Base-by-base conservation (phyloP, 1,140 invertebrate genomes). In the Hycleus phaleratus region DNA sequence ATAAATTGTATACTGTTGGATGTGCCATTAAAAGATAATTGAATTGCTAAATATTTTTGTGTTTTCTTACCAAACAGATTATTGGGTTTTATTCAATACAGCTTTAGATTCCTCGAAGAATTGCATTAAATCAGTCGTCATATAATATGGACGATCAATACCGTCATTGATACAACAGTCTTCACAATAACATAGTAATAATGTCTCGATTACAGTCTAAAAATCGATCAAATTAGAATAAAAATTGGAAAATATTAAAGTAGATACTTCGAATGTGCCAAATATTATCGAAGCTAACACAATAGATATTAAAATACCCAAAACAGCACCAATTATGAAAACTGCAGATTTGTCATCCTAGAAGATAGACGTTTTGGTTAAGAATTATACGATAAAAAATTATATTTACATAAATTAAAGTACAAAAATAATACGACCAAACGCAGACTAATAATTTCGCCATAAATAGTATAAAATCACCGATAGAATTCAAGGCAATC, bases 101-200 rank as follows among this genome's bases (percentile, higher is more conserved):
- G 4, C 32, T 61, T 82, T 81, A 55, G 81, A 84, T 61, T 85
- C 82, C 58, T 85, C 78, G 6, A 86, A 80, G 66, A 85, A 85
- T 64, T 83, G 77, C 87, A 89, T 88, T 4, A 91, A 73, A 49
- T 81, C 82, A 65, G 77, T 79, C 60, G 84, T 86, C 85, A 90
- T 90, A 69, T 75, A 90, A 68, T 89, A 91, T 0, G 85, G 86
- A 58, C 77, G 77, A 5, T 73, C 78, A 10, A 83, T 77, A 2
- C 88, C 88, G 75, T 91, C 87, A 71, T 91, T 91, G 54, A 80
- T 74, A 46, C 82, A 78, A 66, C 81, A 85, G 64, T 89, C 86
- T 73, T 88, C 87, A 75, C 91, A 87, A 76, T 93, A 92, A 68
- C 89, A 92, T 10, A 93, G 69, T 67, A 91, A 85, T 64, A 92